Base-by-base conservation (phyloP, 1,140 invertebrate genomes). In the Goniozus legneri region DNA sequence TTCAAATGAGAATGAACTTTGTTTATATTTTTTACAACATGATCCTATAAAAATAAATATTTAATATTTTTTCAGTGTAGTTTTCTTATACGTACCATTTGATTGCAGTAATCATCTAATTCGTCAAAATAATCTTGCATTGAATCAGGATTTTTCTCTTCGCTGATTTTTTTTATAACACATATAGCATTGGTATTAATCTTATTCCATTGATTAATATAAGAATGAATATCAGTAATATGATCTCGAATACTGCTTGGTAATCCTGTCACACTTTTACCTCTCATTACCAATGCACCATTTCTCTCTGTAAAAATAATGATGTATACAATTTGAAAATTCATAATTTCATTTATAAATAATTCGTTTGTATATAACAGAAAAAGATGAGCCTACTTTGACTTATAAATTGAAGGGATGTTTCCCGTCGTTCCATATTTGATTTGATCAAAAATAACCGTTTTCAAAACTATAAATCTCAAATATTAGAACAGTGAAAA, bases 211-310 rank as follows among this genome's bases (percentile, higher is more conserved):
- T 60, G 42, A 41, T 73, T 65, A 47, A 70, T 57, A 44, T 38
- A 56, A n/a, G 43, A 16, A 54, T 72, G 58, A 39, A 73, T 58
- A 32, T 61, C 59, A 27, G 62, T 65, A 19, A 47, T 50, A 39
- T 65, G 55, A 51, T 73, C 68, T 39, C 64, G 48, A 33, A 71
- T 36, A 21, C 60, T 47, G 20, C 71, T 52, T 21, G 44, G 31
- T 35, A 55, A 52, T n/a, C 71, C 71, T 8, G 68, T 72, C 33
- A 71, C 49, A 54, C 72, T 69, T 48, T 39, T 65, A 20, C 56
- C 58, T 16, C n/a, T n/a, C n/a, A n/a, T n/a, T n/a, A n/a, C n/a
- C n/a, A n/a, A n/a, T n/a, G n/a, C n/a, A n/a, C n/a, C n/a, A n/a
- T n/a, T n/a, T n/a, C n/a, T n/a, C n/a, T n/a, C n/a, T n/a, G n/a